Evolutionary conservation across 2,888 invertebrate species (phyloP).

Genomic region (Drosophila neonasuta): DNA sequence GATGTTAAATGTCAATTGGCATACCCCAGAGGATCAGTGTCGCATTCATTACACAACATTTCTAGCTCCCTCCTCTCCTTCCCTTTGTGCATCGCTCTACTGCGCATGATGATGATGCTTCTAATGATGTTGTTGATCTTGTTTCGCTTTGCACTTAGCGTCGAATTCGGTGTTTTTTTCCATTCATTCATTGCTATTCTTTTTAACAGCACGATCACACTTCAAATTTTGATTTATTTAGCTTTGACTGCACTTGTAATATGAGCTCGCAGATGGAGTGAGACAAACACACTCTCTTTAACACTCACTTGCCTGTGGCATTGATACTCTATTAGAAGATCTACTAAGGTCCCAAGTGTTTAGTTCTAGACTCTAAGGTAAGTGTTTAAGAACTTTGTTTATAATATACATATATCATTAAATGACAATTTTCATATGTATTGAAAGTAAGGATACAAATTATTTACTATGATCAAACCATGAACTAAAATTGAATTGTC

Average conservation of each 20-base stretch:
- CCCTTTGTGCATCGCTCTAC: neutral
- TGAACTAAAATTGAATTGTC: too few species aligned
- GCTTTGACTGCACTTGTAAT: constrained; percentile 72
- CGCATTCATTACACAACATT: constrained; percentile 65
- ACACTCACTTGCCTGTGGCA: constrained; percentile 23
- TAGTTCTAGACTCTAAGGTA: neutral
- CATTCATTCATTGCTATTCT: constrained; percentile 1
- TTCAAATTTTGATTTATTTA: constrained; percentile 68
- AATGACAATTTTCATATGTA: neutral
- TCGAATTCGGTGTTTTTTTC: constrained; percentile 32
- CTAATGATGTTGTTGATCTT: constrained; percentile 74
- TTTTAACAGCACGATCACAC: constrained; percentile 35
- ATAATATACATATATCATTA: too few species aligned
- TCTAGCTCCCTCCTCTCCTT: constrained; percentile 8
- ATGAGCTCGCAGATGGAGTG: constrained; percentile 32
- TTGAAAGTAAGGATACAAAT: neutral
- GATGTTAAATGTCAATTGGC: constrained; percentile 78
- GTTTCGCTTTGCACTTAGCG: constrained; percentile 69
- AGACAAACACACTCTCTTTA: constrained; percentile 13
- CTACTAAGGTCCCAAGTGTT: constrained; percentile 4
- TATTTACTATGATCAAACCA: neutral
- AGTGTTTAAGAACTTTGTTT: neutral
- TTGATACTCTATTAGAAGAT: neutral
- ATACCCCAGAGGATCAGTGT: constrained; percentile 72
- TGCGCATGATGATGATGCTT: constrained; percentile 49